Evolutionary conservation across 1,140 invertebrate genomes (phyloP), one percentile per base, ranked within the genome.

Genomic region (Apis laboriosa): DNA sequence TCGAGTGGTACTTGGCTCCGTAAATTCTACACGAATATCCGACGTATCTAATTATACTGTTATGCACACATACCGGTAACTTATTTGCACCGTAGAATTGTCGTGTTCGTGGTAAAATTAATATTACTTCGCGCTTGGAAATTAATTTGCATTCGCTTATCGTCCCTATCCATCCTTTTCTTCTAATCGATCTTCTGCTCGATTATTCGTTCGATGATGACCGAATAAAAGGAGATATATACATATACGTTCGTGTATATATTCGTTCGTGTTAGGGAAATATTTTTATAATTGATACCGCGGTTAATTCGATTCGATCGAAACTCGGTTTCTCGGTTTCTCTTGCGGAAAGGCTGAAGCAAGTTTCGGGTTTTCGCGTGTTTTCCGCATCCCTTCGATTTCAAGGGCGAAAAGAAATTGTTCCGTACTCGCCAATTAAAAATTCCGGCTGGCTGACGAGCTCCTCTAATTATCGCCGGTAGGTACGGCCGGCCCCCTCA

Each of bases 371-470:
- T 64, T 81, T 34, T 2, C 28, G 28, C 28, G 28, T 34, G 28
- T 3, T 34, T 71, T 56, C 66, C 63, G 43, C 58, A n/a, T 74
- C 56, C 24, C 43, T 21, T n/a, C 43, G 55, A 68, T 49, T 21
- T 64, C 4, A 43, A 1, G 0, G 17, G 19, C 67, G 56, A 51
- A 51, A 76, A 77, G 75, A 80, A 74, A 80, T 80, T 64, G 60
- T 80, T 78, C 78, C 83, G 24, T 87, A 77, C 81, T 81, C 79
- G n/a, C 71, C 87, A 85, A 87, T 88, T 87, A 88, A 88, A 88
- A 88, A 88, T 85, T 88, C 83, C 64, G 68, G 58, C 74, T 77
- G 75, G 55, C 79, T 63, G 76, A n/a, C 72, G 72, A 83, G 84
- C 77, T 75, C 72, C 73, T 68, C 86, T 88, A 88, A 88, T 88